Evolutionary conservation across 2,797 vertebrate genomes (phyloP).

Genomic region (Triplophysa yarkandensis): DNA sequence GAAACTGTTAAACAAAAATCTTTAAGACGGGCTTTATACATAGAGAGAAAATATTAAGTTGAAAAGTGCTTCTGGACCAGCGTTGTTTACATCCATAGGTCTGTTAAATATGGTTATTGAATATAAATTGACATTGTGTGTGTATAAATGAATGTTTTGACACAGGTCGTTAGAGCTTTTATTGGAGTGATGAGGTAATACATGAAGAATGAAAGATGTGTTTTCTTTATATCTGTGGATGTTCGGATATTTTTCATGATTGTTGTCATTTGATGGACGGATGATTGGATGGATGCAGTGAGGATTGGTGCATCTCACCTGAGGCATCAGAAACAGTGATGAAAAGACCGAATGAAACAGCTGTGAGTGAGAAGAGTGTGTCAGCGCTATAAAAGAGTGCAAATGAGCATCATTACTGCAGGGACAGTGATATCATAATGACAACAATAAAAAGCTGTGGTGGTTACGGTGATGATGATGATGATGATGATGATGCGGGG

Average conservation of each 20-base stretch:
- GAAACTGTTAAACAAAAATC: too few species aligned
- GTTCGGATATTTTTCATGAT: background rate
- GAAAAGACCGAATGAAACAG: conserved; percentile 74
- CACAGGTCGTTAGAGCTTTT: background rate
- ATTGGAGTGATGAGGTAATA: background rate
- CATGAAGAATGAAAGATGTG: conserved; percentile 33
- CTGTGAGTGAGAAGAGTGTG: conserved; percentile 72
- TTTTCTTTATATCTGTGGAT: conserved; percentile 63
- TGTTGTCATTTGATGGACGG: too few species aligned
- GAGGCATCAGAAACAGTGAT: conserved; percentile 60
- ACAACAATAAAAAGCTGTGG: conserved; percentile 79
- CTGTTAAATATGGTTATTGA: too few species aligned
- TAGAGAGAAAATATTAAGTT: too few species aligned
- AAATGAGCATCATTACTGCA: conserved; percentile 71
- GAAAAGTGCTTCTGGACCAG: too few species aligned
- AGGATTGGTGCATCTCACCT: conserved; percentile 16
- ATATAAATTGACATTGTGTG: too few species aligned
- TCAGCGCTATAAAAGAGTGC: conserved; percentile 73
- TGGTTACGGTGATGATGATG: conserved; percentile 74
- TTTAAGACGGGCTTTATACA: too few species aligned
- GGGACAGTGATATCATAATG: conserved; percentile 80
- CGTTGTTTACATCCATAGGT: too few species aligned
- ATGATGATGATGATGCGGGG: conserved; percentile 73
- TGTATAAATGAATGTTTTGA: too few species aligned
- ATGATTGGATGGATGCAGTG: too few species aligned